Base-by-base conservation (phyloP, 2,113 vertebrate genomes). In the Myotis davidii region DNA sequence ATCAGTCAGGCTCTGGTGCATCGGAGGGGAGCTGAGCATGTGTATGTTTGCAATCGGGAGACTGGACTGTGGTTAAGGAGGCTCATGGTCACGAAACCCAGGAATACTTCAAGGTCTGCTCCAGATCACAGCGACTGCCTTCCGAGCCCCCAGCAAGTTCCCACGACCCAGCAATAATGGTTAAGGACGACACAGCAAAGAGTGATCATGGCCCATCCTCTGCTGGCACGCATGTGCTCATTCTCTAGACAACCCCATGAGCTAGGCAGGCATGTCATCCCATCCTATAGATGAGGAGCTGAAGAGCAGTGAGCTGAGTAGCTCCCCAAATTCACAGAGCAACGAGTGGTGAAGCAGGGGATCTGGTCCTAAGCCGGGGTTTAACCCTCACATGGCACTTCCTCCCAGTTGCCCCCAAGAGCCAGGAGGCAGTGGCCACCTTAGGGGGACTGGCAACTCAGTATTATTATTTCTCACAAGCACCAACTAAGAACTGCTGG, bases 1-100 rank as follows among this genome's bases (percentile, higher is more conserved):
- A 81, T 98, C 95, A 98, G 97, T 76, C 3, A 14, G n/a, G 64
- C 45, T 45, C 25, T 8, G 67, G 54, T 9, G 42, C 81, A 6
- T 37, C 59, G 20, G 34, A 45, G 29, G 73, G 67, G 64, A 9
- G 14, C 3, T 2, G 20, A 70, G 32, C 8, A 9, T 0, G 21
- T 9, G 9, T 4, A 11, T 11, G 25, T 37, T 39, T 39, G n/a
- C 29, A 25, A 10, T 2, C 13, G 12, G 54, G 67, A 64, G 32
- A 29, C 0, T 1, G 45, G 78, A 4, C 29, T 7, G 73, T 23
- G 34, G 13, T 8, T 34, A 56, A 67, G 18, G 64, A 42, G 17
- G 0, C 2, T 27, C 37, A 3, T 0, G 1, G 23, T 37, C 81
- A 85, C 0, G 1, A 86, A 42, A 37, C 42, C 45, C 79, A 84